Conservation (phyloP, 2,888 invertebrate species). For the Autographa pulchrina region DNA sequence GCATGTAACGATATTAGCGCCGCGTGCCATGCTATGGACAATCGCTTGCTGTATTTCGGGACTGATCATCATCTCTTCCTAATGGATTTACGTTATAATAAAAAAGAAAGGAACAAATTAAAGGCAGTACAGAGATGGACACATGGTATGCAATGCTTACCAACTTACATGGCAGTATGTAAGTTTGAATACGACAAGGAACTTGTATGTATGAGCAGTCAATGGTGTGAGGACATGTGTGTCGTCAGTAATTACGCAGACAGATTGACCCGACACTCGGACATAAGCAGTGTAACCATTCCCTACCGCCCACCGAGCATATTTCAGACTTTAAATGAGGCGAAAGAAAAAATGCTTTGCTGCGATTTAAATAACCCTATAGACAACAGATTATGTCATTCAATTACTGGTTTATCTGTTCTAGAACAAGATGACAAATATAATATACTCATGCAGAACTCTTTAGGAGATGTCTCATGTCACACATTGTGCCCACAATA, state of each 20-base stretch:
- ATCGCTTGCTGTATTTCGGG: conserved; percentile 74
- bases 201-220: conserved; percentile 78
- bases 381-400: conserved; percentile 72
- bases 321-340: conserved; percentile 71
- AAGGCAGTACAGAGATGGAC: conserved; percentile 87
- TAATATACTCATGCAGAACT: conserved; percentile 77
- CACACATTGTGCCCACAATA: conserved; percentile 76
- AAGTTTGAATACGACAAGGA: conserved; percentile 78
- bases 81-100: conserved; percentile 75
- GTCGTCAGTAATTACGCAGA: conserved; percentile 76
- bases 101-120: conserved; percentile 62
- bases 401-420: conserved; percentile 74
- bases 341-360: conserved; percentile 73
- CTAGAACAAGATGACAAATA: conserved; percentile 74
- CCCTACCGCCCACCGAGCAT: conserved; percentile 82
- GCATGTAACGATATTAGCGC: conserved; percentile 76
- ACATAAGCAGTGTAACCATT: conserved; percentile 68
- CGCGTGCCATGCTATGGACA: conserved; percentile 71
- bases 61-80: conserved; percentile 81
- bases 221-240: conserved; percentile 84
- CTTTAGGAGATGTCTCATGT: conserved; percentile 81
- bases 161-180: conserved; percentile 79
- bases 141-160: conserved; percentile 87
- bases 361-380: conserved; percentile 75
- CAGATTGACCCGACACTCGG: conserved; percentile 60